phyloP scores from a whole-genome alignment of 2,888 invertebrate species.

The Heliconius charithonia region DNA sequence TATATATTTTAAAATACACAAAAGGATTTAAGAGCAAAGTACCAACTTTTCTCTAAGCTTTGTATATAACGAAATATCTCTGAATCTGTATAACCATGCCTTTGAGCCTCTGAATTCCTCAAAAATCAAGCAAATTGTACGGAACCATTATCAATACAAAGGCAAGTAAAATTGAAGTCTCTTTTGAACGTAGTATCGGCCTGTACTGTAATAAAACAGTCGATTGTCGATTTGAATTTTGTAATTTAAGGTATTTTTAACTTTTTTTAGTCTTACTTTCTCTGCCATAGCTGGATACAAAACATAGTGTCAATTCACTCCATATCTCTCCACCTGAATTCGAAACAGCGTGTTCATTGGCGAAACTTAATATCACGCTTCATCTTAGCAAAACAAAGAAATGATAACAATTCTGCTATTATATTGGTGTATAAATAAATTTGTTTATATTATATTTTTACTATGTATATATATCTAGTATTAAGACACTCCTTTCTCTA shows the following conservation, averaged over 20 bases:
- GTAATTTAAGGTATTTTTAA: not conserved
- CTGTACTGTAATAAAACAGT: not conserved
- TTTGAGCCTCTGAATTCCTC: not conserved
- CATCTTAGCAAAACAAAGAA: not conserved
- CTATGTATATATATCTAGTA: too few species aligned
- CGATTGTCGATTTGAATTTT: not conserved
- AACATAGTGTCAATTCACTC: not conserved
- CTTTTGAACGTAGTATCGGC: not conserved
- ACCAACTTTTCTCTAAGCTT: not conserved
- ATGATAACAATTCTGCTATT: too few species aligned
- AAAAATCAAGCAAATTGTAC: not conserved
- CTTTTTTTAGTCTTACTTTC: too few species aligned
- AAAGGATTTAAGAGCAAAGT: not conserved
- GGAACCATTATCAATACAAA: not conserved
- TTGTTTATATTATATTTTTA: too few species aligned
- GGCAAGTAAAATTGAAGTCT: not conserved
- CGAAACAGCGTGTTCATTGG: too few species aligned
- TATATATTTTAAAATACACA: constrained; percentile 5
- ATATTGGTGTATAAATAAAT: too few species aligned
- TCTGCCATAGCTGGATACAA: not conserved
- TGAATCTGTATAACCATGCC: not conserved
- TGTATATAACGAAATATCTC: not conserved
- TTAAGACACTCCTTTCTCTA: too few species aligned
- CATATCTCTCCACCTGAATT: too few species aligned
- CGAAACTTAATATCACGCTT: not conserved